Conservation (phyloP, 2,888 invertebrate genomes). For the Acanthosepion lycidas region DNA sequence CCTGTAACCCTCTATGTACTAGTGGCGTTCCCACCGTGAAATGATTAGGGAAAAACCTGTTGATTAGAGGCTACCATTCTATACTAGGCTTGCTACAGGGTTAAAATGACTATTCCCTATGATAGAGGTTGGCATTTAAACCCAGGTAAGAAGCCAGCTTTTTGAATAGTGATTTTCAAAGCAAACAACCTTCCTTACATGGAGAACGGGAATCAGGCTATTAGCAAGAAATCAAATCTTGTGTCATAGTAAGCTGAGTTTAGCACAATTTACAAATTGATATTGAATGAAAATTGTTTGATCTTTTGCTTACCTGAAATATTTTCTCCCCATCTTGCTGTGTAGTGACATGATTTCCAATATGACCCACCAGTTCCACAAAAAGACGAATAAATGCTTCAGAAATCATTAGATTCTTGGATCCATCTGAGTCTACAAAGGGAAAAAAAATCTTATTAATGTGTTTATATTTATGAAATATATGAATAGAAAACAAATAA, state of each 20-base stretch:
- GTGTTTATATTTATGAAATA: neutral
- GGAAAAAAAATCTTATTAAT: neutral
- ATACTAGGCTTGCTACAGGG: too few species aligned
- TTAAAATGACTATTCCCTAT: too few species aligned
- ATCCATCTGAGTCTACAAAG: conserved; percentile 14
- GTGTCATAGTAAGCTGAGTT: neutral
- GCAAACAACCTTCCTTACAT: too few species aligned
- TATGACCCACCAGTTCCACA: conserved; percentile 84
- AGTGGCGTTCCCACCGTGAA: too few species aligned
- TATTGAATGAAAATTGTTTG: neutral
- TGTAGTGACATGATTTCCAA: conserved; percentile 78
- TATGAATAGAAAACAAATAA: neutral
- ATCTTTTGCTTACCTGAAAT: conserved; percentile 74
- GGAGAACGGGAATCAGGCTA: too few species aligned
- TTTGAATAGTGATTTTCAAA: too few species aligned
- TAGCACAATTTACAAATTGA: neutral
- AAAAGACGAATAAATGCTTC: conserved; percentile 87
- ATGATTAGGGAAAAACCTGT: too few species aligned
- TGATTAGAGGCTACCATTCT: too few species aligned
- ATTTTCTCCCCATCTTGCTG: conserved; percentile 75
- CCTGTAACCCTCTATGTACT: too few species aligned
- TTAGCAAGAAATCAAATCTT: neutral
- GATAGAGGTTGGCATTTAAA: too few species aligned
- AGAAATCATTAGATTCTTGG: conserved; percentile 80
- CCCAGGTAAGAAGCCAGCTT: too few species aligned